A percentile compares a stretch with the other conserved stretches of the same genome.
These are phyloP conservation scores for Epistrophe eligans DNA, from an alignment of 2,888 invertebrate species.

Conservation along the genomic window DNA sequence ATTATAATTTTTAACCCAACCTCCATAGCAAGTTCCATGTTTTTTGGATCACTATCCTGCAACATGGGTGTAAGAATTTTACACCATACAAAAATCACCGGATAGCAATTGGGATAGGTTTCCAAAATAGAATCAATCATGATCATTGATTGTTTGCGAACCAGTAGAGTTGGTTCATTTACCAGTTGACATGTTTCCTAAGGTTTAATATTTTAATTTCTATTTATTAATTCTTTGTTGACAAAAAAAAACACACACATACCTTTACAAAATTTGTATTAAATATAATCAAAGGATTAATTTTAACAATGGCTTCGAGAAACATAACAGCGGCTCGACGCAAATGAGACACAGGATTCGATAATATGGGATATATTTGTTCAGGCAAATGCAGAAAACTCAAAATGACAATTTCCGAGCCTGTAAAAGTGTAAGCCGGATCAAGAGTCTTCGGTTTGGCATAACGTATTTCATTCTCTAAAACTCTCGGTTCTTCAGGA, in stretches of 20 bases:
- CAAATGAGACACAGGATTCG: conserved; percentile 79
- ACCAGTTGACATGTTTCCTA: conserved; percentile 79
- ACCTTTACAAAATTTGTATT: conserved; percentile 82
- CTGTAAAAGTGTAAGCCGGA: conserved; percentile 81
- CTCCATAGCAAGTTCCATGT: conserved; percentile 80
- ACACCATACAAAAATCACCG: conserved; percentile 82
- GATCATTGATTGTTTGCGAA: conserved; percentile 80
- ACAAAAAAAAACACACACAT: not conserved
- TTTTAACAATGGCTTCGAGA: conserved; percentile 79
- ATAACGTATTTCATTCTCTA: conserved; percentile 80
- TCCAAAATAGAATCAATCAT: conserved; percentile 80
- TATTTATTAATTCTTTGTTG: not conserved
- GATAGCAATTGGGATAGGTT: conserved; percentile 81
- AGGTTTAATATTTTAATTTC: not conserved
- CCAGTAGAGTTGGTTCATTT: conserved; percentile 79
- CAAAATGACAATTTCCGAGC: conserved; percentile 78
- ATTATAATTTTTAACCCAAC: conserved; percentile 67
- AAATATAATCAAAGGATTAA: conserved; percentile 81
- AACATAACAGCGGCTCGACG: conserved; percentile 81
- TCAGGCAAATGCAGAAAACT: conserved; percentile 80
- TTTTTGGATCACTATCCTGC: conserved; percentile 80
- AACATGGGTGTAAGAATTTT: conserved; percentile 81
- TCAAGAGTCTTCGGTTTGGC: conserved; percentile 78
- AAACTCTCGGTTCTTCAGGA: conserved; percentile 77
- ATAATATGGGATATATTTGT: conserved; percentile 79